phyloP scores from a whole-genome alignment of 2,113 vertebrate genomes.

The Rhinoderma darwinii region DNA sequence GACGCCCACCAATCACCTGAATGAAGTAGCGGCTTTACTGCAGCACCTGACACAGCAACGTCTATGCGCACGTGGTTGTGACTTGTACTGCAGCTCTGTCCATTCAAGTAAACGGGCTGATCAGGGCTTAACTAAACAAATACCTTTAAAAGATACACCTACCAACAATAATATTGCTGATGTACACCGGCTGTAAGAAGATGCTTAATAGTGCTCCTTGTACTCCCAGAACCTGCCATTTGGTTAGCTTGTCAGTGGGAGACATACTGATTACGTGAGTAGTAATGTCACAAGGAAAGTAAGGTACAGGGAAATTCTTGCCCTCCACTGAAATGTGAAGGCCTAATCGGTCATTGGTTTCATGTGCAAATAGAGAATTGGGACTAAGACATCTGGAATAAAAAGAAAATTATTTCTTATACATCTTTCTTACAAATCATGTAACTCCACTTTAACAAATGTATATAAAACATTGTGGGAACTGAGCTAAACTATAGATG shows the following conservation, averaged over 20 bases:
- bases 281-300: conserved; percentile 71
- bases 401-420: background rate
- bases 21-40: no score
- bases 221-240: conserved; percentile 92
- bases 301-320: conserved; percentile 84
- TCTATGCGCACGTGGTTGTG: no score
- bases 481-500: background rate
- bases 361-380: conserved; percentile 80
- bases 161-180: conserved; percentile 87
- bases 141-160: conserved; percentile 61
- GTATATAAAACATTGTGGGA: background rate
- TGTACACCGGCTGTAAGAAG: conserved; percentile 91
- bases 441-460: background rate
- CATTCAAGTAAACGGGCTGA: no score
- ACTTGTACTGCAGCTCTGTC: no score
- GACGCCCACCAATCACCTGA: no score
- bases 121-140: no score
- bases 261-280: conserved; percentile 86
- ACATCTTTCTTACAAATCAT: background rate
- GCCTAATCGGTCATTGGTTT: conserved; percentile 83
- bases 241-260: conserved; percentile 87
- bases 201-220: conserved; percentile 94
- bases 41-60: no score
- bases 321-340: conserved; percentile 88
- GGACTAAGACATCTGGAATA: conserved; percentile 80